Evolutionary conservation across 2,797 vertebrate genomes (phyloP).

Genomic region (Monodelphis domestica): DNA sequence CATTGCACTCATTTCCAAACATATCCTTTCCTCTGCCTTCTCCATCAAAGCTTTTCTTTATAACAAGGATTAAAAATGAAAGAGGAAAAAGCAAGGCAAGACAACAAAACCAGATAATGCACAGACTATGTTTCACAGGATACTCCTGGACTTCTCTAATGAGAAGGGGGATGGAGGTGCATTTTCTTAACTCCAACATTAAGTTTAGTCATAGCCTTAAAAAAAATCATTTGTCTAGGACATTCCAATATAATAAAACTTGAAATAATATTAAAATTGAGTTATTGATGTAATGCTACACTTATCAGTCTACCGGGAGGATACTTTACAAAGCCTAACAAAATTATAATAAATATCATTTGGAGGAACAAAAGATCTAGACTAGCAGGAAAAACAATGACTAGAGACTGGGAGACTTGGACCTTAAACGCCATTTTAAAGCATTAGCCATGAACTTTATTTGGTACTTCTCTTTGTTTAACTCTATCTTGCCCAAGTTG

Average conservation of each 20-base stretch:
- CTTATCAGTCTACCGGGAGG: neutral
- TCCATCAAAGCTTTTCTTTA: neutral
- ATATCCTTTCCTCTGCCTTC: neutral
- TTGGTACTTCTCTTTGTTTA: neutral
- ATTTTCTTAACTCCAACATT: neutral
- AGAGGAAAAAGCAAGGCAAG: neutral
- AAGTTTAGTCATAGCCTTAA: neutral
- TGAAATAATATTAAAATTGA: neutral
- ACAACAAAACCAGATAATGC: neutral
- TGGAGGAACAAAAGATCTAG: neutral
- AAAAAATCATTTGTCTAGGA: neutral
- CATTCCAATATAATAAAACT: neutral
- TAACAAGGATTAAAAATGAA: neutral
- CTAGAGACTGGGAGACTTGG: neutral
- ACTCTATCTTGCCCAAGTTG: neutral
- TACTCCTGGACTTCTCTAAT: neutral
- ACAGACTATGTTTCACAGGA: neutral
- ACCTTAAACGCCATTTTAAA: neutral
- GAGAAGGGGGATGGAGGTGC: neutral
- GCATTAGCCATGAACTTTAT: neutral
- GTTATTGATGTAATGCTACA: neutral
- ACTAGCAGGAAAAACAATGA: neutral
- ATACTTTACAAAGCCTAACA: neutral
- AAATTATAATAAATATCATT: neutral
- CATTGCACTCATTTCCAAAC: neutral